Evolutionary conservation across 2,797 vertebrate genomes (phyloP).

Genomic region (Fistularia commersonii): DNA sequence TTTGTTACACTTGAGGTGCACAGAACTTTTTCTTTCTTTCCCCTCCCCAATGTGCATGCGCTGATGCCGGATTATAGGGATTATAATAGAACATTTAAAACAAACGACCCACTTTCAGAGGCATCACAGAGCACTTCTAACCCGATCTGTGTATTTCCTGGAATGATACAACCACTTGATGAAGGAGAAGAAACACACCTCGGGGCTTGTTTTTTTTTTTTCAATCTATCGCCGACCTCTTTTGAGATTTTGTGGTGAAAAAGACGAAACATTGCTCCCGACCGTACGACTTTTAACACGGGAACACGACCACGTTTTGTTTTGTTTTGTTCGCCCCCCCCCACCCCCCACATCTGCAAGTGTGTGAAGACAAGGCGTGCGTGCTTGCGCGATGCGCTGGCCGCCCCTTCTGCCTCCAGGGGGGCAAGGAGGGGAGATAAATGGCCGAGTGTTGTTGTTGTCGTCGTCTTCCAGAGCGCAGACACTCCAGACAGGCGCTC

Average conservation of each 20-base stretch:
- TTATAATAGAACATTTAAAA: slow-evolving; percentile 61
- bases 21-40: slow-evolving; percentile 39
- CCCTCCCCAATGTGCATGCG: slow-evolving; percentile 14
- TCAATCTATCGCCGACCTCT: too few species aligned
- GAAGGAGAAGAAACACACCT: too few species aligned
- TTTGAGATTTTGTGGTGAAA: too few species aligned
- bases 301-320: neutral
- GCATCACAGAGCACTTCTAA: too few species aligned
- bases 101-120: slow-evolving; percentile 36
- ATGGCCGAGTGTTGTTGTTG: slow-evolving; percentile 75
- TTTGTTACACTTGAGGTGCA: slow-evolving; percentile 73
- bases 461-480: slow-evolving; percentile 77
- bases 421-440: slow-evolving; percentile 71
- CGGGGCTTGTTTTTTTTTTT: too few species aligned
- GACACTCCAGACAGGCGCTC: slow-evolving; percentile 76
- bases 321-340: neutral
- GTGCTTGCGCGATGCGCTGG: slow-evolving; percentile 62
- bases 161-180: too few species aligned
- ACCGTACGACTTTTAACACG: too few species aligned
- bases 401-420: slow-evolving; percentile 67
- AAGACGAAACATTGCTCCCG: too few species aligned
- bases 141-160: too few species aligned
- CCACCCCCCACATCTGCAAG: neutral
- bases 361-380: slow-evolving; percentile 48
- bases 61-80: too few species aligned